Evolutionary conservation across 2,888 invertebrate genomes (phyloP).

Genomic region (Schizotus pectinicornis): DNA sequence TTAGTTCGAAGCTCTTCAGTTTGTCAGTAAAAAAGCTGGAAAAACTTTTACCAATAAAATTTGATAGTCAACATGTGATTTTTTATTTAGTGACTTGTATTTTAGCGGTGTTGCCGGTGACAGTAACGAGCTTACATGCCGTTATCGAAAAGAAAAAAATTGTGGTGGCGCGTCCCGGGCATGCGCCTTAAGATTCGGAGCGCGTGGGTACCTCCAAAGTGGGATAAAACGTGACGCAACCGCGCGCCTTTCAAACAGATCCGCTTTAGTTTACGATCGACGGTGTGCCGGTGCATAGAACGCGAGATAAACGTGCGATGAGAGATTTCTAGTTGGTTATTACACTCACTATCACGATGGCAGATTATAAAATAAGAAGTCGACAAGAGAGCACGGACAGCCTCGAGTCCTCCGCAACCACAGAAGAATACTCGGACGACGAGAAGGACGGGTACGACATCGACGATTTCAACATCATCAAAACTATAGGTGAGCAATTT

Average conservation of each 20-base stretch:
- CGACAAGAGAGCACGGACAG: conserved; percentile 57
- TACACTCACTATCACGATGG: conserved; percentile 33
- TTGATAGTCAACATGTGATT: no score
- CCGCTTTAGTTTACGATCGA: conserved; percentile 32
- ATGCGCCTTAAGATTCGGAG: conserved; percentile 23
- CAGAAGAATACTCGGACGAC: conserved; percentile 64
- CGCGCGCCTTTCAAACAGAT: conserved; percentile 37
- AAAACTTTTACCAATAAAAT: no score
- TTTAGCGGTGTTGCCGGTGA: no score
- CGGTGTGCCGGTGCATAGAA: conserved; percentile 10
- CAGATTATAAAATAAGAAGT: conserved; percentile 48
- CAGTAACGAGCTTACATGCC: no score
- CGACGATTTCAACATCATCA: conserved; percentile 84
- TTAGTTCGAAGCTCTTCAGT: no score
- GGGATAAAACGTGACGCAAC: conserved; percentile 21
- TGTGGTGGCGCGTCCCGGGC: conserved; percentile 1
- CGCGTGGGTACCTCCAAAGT: conserved; percentile 31
- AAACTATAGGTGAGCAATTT: conserved; percentile 80
- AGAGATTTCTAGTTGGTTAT: conserved; percentile 13
- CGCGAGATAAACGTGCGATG: conserved; percentile 21
- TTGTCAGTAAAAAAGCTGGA: no score
- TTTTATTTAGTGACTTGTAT: no score
- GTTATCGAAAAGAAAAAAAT: no score
- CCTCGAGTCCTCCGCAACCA: conserved; percentile 58
- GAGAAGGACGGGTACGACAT: conserved; percentile 63